A percentile compares a stretch with the other conserved stretches of the same genome.
phyloP scores from a whole-genome alignment of 1,140 invertebrate species.

The Acromyrmex echinatior region DNA sequence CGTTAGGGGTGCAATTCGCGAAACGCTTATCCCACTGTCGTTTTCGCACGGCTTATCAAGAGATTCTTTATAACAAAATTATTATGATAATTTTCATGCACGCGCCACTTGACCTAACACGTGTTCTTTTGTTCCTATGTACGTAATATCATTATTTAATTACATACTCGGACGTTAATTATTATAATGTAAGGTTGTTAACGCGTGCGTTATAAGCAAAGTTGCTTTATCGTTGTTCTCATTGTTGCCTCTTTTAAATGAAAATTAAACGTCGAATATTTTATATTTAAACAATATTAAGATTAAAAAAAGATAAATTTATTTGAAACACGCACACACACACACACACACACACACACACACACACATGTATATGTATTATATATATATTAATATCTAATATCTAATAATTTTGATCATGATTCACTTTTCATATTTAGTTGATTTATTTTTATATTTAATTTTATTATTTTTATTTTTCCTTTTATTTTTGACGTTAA shows the following conservation, averaged over 20 bases:
- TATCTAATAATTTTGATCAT: no score
- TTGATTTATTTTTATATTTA: neutral
- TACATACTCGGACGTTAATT: neutral
- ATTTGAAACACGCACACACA: no score
- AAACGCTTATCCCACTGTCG: conserved; percentile 9
- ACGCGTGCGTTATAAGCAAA: neutral
- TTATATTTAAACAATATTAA: neutral
- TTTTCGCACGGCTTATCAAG: conserved; percentile 61
- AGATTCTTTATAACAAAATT: conserved; percentile 34
- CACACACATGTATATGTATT: no score
- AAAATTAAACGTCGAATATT: neutral
- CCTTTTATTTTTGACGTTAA: neutral
- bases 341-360: no score
- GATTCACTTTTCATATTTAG: no score
- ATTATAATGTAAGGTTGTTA: neutral
- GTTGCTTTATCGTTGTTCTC: neutral
- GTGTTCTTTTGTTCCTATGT: neutral
- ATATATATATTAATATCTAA: no score
- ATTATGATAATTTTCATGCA: neutral
- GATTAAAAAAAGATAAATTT: no score
- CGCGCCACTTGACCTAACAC: no score
- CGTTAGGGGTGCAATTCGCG: conserved; percentile 34
- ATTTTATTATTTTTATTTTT: neutral
- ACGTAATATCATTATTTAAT: neutral
- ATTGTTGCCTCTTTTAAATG: neutral